phyloP scores from a whole-genome alignment of 2,797 vertebrate genomes.

The Denticeps clupeoides region DNA sequence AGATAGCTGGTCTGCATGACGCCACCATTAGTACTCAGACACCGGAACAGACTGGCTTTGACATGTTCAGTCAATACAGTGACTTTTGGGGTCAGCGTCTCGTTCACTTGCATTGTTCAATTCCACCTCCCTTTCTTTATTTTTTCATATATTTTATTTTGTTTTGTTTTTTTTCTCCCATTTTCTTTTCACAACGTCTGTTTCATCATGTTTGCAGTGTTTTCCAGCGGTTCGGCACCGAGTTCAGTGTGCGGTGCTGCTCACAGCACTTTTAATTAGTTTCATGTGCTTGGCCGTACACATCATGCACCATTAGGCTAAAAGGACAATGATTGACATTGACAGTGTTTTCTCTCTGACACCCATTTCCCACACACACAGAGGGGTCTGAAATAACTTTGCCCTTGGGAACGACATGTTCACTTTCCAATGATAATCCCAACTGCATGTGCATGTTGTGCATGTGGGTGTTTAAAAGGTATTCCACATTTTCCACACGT shows the following conservation, averaged over 20 bases:
- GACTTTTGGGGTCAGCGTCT: conserved; percentile 23
- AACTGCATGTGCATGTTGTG: too few species aligned
- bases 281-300: conserved; percentile 50
- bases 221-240: too few species aligned
- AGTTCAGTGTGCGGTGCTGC: conserved; percentile 46
- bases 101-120: not conserved
- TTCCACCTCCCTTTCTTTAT: conserved; percentile 31
- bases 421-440: too few species aligned
- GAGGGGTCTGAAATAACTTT: too few species aligned
- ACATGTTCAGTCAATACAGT: conserved; percentile 48
- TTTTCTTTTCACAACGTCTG: conserved; percentile 11
- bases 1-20: conserved; percentile 35
- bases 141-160: not conserved
- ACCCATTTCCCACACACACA: not conserved
- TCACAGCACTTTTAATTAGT: conserved; percentile 61
- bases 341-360: conserved; percentile 36
- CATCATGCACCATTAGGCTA: conserved; percentile 58
- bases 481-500: too few species aligned
- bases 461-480: too few species aligned
- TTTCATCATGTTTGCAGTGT: not conserved
- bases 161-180: conserved; percentile 34
- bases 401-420: too few species aligned
- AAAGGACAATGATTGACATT: conserved; percentile 51
- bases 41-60: conserved; percentile 39
- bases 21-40: conserved; percentile 52